Conservation (phyloP, 2,113 vertebrate genomes). For the Tragelaphus strepsiceros region DNA sequence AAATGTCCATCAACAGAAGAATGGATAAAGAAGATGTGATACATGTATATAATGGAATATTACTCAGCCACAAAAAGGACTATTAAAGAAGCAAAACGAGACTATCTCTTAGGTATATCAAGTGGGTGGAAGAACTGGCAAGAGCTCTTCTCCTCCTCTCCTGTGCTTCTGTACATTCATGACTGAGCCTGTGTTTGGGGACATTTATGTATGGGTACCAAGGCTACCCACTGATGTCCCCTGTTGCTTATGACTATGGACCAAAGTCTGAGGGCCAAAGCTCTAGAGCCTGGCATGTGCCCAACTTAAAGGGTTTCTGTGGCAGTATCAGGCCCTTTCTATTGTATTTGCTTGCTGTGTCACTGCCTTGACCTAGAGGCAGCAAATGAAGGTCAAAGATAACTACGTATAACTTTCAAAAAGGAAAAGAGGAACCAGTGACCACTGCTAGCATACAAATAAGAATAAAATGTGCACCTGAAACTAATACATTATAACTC, state of each 20-base stretch:
- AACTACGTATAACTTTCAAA: neutral
- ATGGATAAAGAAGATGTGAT: neutral
- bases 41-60: neutral
- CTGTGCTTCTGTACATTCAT: neutral
- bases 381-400: neutral
- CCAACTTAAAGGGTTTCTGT: neutral
- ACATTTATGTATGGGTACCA: neutral
- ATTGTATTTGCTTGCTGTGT: neutral
- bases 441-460: neutral
- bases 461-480: neutral
- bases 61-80: neutral
- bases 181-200: neutral
- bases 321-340: neutral
- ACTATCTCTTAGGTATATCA: neutral
- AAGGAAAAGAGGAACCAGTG: neutral
- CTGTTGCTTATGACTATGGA: neutral
- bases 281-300: neutral
- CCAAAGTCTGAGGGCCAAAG: neutral
- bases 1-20: neutral
- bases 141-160: neutral
- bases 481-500: neutral
- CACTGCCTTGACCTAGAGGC: neutral
- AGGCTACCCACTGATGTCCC: neutral
- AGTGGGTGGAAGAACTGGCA: neutral
- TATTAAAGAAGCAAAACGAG: neutral